Evolutionary conservation across 2,113 vertebrate species (phyloP).

Genomic region (Sinocyclocheilus grahami): DNA sequence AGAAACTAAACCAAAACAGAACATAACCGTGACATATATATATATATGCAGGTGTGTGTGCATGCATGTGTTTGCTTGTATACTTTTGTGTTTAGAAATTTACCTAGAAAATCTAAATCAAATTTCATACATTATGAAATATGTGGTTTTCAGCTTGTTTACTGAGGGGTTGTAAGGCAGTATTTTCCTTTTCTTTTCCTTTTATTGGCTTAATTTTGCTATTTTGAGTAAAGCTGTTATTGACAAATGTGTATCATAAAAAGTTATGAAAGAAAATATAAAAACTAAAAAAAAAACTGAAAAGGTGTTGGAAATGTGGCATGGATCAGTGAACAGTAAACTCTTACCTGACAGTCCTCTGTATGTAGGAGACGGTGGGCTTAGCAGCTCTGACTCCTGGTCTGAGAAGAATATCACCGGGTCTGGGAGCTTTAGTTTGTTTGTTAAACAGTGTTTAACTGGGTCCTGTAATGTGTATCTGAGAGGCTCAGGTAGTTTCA

Average conservation of each 20-base stretch:
- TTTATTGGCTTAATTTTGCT: neutral
- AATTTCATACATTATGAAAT: neutral
- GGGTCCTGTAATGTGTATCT: constrained; percentile 45
- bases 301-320: neutral
- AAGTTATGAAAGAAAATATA: neutral
- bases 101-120: neutral
- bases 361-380: constrained; percentile 41
- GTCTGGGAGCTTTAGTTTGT: constrained; percentile 47
- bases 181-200: too few species aligned
- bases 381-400: constrained; percentile 61
- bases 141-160: too few species aligned
- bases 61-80: too few species aligned
- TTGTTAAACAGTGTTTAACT: constrained; percentile 50
- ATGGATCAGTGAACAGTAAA: constrained; percentile 10
- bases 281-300: too few species aligned
- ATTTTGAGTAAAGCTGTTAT: neutral
- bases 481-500: constrained; percentile 35
- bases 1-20: too few species aligned
- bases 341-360: constrained; percentile 32
- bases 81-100: too few species aligned
- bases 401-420: constrained; percentile 48
- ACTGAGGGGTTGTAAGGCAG: too few species aligned
- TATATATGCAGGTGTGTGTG: too few species aligned
- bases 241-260: neutral
- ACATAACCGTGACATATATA: too few species aligned